phyloP scores from a whole-genome alignment of 2,888 invertebrate genomes.

The Halocaridina rubra region DNA sequence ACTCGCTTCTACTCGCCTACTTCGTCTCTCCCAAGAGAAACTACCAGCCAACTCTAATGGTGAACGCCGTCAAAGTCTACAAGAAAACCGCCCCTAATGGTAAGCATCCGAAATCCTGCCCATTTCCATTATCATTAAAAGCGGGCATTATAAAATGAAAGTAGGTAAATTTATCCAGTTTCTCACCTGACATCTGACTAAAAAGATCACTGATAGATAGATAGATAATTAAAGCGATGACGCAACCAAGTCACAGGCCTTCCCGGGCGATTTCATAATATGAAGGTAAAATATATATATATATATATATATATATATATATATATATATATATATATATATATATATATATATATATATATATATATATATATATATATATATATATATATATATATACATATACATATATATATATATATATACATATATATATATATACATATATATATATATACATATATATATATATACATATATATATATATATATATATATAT shows the following conservation, averaged over 20 bases:
- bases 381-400: neutral
- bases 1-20: neutral
- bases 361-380: neutral
- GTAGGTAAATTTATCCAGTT: too few species aligned
- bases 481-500: neutral
- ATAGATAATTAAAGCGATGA: too few species aligned
- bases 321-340: neutral
- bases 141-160: too few species aligned
- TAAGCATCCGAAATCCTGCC: too few species aligned
- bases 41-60: slow-evolving; percentile 67
- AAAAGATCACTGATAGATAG: too few species aligned
- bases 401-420: slow-evolving; percentile 14
- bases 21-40: neutral
- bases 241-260: too few species aligned
- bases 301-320: neutral
- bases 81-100: slow-evolving; percentile 95
- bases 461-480: slow-evolving; percentile 1
- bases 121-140: too few species aligned
- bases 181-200: too few species aligned
- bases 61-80: slow-evolving; percentile 91
- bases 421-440: slow-evolving; percentile 18
- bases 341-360: neutral
- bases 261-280: too few species aligned
- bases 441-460: neutral
- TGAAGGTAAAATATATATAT: too few species aligned